Conservation (phyloP, 2,888 invertebrate species). For the Panopea generosa region DNA sequence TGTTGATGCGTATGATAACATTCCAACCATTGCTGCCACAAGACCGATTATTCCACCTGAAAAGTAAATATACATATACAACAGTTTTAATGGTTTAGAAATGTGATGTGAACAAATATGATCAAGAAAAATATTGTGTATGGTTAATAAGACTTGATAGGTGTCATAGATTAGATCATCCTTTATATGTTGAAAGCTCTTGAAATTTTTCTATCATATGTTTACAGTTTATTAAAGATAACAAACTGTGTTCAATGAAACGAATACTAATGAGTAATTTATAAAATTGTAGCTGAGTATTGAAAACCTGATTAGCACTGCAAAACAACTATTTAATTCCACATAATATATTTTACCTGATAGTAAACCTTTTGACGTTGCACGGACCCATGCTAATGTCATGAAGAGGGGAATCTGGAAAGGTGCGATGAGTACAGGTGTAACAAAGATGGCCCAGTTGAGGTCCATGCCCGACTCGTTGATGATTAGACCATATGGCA, state of each 20-base stretch:
- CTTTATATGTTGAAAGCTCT: too few species aligned
- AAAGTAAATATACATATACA: neutral
- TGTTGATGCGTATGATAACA: slow-evolving; percentile 69
- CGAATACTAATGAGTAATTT: too few species aligned
- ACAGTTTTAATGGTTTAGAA: neutral
- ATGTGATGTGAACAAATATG: too few species aligned
- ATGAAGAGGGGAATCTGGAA: slow-evolving; percentile 76
- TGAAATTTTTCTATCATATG: too few species aligned
- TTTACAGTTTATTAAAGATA: too few species aligned
- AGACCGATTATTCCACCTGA: slow-evolving; percentile 72
- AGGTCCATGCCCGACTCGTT: slow-evolving; percentile 73
- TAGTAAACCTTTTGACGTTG: slow-evolving; percentile 70
- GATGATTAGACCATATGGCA: slow-evolving; percentile 75
- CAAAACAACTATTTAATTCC: too few species aligned
- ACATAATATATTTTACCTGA: slow-evolving; percentile 64
- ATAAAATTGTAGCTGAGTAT: too few species aligned
- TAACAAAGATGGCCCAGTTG: slow-evolving; percentile 75
- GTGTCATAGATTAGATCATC: too few species aligned
- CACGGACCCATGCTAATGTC: slow-evolving; percentile 77
- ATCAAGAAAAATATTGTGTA: too few species aligned
- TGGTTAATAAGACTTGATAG: too few species aligned
- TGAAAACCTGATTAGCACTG: too few species aligned
- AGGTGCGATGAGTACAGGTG: slow-evolving; percentile 69
- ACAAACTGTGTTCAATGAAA: too few species aligned
- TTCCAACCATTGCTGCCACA: slow-evolving; percentile 64